Evolutionary conservation across 2,888 invertebrate genomes (phyloP).

Genomic region (Protonemura montana): DNA sequence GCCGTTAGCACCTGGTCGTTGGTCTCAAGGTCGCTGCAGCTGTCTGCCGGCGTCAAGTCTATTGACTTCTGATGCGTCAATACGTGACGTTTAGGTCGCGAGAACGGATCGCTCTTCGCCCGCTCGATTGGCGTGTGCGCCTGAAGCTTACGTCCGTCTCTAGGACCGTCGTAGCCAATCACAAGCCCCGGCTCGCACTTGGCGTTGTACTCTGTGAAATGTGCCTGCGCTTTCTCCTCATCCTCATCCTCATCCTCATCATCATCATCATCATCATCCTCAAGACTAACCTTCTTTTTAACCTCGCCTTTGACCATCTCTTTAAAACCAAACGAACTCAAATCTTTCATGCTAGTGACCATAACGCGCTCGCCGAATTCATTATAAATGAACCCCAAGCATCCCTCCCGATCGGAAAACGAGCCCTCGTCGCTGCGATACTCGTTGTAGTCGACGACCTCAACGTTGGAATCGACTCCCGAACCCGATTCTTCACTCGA

Average conservation of each 20-base stretch:
- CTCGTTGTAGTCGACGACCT: conserved; percentile 29
- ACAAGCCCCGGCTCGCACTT: conserved; percentile 55
- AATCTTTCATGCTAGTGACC: conserved; percentile 17
- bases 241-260: conserved; percentile 72
- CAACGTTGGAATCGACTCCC: conserved; percentile 30
- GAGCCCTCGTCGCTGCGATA: conserved; percentile 38
- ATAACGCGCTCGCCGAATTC: conserved; percentile 27
- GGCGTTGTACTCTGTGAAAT: conserved; percentile 49
- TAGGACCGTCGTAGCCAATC: conserved; percentile 55
- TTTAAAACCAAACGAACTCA: not conserved
- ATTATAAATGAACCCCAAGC: conserved; percentile 29
- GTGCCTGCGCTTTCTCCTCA: conserved; percentile 44
- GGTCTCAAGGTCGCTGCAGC: conserved; percentile 74
- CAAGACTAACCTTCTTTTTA: not conserved
- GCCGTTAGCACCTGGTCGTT: conserved; percentile 60
- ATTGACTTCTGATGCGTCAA: conserved; percentile 87
- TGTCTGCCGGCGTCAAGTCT: conserved; percentile 83
- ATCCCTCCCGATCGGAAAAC: conserved; percentile 31
- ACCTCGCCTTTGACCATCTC: not conserved
- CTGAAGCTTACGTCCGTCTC: conserved; percentile 57
- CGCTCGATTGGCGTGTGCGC: conserved; percentile 79
- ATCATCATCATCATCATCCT: conserved; percentile 69
- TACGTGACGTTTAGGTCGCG: conserved; percentile 72
- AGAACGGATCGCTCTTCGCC: conserved; percentile 86
- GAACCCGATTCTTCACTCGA: conserved; percentile 39